Percentiles rank a stretch among this genome's conserved stretches.
Evolutionary conservation across 2,113 vertebrate genomes (phyloP).

Genomic region (Grus americana): DNA sequence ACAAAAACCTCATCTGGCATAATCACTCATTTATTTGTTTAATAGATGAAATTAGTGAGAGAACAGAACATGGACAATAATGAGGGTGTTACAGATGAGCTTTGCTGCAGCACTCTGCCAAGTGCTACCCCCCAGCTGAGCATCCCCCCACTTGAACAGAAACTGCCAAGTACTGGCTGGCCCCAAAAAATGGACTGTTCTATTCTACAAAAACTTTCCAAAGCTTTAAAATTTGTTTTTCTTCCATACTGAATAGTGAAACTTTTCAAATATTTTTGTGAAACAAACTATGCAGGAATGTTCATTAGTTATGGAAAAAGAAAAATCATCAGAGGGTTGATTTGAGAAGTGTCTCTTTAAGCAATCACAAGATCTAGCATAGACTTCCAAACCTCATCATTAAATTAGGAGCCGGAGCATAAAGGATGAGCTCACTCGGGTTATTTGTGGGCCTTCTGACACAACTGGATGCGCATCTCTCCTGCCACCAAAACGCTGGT

Average conservation of each 20-base stretch:
- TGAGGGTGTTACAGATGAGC: not conserved
- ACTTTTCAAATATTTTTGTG: not conserved
- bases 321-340: not conserved
- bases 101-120: not conserved
- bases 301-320: not conserved
- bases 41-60: constrained; percentile 36
- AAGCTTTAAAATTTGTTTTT: not conserved
- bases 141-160: not conserved
- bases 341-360: not conserved
- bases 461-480: accelerated
- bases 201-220: not conserved
- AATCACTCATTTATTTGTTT: constrained; percentile 53
- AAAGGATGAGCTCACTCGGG: not conserved
- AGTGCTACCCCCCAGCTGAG: not conserved
- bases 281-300: not conserved
- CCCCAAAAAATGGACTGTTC: not conserved
- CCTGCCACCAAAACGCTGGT: not conserved
- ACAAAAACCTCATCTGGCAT: not conserved
- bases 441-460: not conserved
- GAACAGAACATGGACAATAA: constrained; percentile 25
- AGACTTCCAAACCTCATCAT: not conserved
- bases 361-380: not conserved
- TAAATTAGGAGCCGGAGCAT: not conserved
- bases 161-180: constrained; percentile 7
- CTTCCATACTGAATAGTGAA: not conserved